Evolutionary conservation across 2,113 vertebrate genomes (phyloP), one percentile per base, ranked within the genome.

Genomic region (Garra rufa): DNA sequence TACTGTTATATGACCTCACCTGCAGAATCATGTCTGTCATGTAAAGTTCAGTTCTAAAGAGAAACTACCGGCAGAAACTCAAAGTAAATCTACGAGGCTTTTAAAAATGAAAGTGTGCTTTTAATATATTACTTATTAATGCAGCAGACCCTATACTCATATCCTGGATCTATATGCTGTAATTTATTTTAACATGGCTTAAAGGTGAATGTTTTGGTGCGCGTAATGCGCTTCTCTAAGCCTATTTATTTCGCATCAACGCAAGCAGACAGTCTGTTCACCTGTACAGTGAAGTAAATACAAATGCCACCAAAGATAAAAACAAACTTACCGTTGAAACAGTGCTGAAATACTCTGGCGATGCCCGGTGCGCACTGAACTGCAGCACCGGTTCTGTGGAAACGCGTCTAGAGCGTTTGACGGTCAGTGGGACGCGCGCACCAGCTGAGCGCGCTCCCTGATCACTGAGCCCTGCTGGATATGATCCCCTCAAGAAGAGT

Each of bases 161-260:
- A 13, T 57, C 8, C 24, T 21, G 24, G 24, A 28, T 79, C 44
- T 30, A 63, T 28, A 43, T 41, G 9, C 46, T 0, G 3, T 30
- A 4, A 50, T 26, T 50, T 61, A 8, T 44, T 34, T 28, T n/a
- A 61, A 44, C 13, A 34, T 48, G 14, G 0, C 41, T 80, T 77
- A 38, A 55, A 55, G 75, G 38, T 26, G 43, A 55, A 70, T 82
- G 80, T 70, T 55, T 41, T 55, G 30, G 19, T 71, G 89, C 63
- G 43, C 41, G 57, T 91, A 93, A 93, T 88, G 85, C 84, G 84
- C 89, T 90, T 30, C 85, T 67, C 89, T 93, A 94, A 94, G 91
- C 91, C 91, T 92, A 91, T 93, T 93, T 93, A 90, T 93, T 87
- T 82, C 87, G 82, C 81, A 71, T 48, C 50, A 34, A 30, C 34